Evolutionary conservation across 1,140 invertebrate genomes (phyloP).

Genomic region (Brachionus manjavacas): DNA sequence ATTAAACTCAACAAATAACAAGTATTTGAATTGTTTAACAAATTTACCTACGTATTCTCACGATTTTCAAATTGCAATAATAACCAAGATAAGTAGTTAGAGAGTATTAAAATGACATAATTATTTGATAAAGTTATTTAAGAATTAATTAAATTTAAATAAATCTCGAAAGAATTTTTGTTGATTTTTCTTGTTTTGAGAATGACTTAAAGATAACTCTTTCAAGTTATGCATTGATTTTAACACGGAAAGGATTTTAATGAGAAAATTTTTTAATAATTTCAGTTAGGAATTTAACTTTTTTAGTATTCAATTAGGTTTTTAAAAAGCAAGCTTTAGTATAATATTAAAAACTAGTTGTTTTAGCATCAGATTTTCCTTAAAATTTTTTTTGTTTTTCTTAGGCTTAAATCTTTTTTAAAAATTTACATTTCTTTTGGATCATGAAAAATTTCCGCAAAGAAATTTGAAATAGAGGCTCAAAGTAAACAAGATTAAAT

Average conservation of each 20-base stretch:
- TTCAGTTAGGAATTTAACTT: background rate
- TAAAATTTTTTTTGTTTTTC: background rate
- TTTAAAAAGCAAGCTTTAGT: background rate
- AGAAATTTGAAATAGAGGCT: background rate
- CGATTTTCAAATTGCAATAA: background rate
- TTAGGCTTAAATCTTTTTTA: background rate
- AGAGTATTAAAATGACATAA: background rate
- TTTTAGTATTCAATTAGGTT: no score
- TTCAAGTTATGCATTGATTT: background rate
- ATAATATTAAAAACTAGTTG: background rate
- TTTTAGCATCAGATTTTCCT: background rate
- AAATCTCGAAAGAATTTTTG: background rate
- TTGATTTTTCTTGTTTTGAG: background rate
- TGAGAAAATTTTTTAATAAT: background rate
- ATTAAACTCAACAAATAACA: background rate
- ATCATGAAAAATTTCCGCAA: background rate
- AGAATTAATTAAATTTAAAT: background rate
- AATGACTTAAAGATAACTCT: background rate
- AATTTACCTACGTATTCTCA: slow-evolving; percentile 15
- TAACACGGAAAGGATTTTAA: background rate
- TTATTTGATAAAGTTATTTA: background rate
- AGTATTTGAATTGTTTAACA: background rate
- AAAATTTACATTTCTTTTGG: background rate
- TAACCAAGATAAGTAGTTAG: background rate
- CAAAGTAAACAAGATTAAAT: background rate